A percentile compares a stretch with the other conserved stretches of the same genome.
Evolutionary conservation across 2,888 invertebrate genomes (phyloP).

Genomic region (Crepidodera aurea): DNA sequence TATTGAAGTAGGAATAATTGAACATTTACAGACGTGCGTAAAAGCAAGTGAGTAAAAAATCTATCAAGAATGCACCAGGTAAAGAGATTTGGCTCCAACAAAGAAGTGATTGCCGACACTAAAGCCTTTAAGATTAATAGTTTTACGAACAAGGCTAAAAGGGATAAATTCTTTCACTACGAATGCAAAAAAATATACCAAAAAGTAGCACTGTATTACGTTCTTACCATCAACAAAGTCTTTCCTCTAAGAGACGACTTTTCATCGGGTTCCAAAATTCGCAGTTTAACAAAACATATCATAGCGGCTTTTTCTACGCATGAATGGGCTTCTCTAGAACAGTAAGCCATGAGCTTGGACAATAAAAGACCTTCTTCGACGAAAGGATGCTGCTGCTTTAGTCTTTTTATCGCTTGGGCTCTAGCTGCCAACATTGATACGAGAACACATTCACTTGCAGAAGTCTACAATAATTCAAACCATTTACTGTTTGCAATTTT

Average conservation of each 20-base stretch:
- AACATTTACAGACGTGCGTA: too few relatives aligned
- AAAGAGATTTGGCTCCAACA: too few relatives aligned
- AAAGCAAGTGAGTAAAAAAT: too few relatives aligned
- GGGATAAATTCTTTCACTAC: too few relatives aligned
- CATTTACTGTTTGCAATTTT: too few relatives aligned
- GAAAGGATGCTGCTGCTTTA: slow-evolving; percentile 85
- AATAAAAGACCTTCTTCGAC: slow-evolving; percentile 90
- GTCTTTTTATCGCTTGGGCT: slow-evolving; percentile 83
- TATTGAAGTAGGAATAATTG: too few relatives aligned
- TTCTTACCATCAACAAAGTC: slow-evolving; percentile 79
- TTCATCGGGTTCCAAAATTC: slow-evolving; percentile 89
- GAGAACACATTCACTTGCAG: slow-evolving; percentile 94
- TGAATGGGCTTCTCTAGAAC: slow-evolving; percentile 90
- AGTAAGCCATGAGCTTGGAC: slow-evolving; percentile 93
- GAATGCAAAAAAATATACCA: too few relatives aligned
- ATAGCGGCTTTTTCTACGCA: slow-evolving; percentile 94
- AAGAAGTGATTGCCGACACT: too few relatives aligned
- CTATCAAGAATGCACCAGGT: too few relatives aligned
- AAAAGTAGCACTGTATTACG: too few relatives aligned
- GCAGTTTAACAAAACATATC: slow-evolving; percentile 90
- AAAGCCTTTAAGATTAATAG: too few relatives aligned
- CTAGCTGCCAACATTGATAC: slow-evolving; percentile 93
- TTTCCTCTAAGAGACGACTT: slow-evolving; percentile 82
- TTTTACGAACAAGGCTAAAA: too few relatives aligned
- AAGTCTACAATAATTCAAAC: slow-evolving; percentile 70